These are phyloP conservation scores for Brachionus manjavacas DNA, from an alignment of 1,140 invertebrate species.

Conservation along the genomic window DNA sequence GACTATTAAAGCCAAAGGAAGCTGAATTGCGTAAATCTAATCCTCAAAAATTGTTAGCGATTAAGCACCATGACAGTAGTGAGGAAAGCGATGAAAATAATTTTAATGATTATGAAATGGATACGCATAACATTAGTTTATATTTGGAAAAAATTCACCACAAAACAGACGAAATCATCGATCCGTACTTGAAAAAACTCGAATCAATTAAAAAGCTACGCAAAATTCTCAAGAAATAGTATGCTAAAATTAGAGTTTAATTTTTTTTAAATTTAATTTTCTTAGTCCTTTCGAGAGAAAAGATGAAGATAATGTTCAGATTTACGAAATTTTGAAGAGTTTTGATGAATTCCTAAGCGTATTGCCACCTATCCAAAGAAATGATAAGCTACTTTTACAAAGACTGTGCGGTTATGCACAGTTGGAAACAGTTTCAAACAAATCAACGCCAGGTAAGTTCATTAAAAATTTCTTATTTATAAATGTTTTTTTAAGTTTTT, in stretches of 20 bases:
- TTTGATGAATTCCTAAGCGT: constrained; percentile 49
- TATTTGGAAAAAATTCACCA: constrained; percentile 48
- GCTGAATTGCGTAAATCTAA: not conserved
- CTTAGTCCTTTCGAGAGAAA: constrained; percentile 50
- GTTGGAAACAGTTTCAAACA: not conserved
- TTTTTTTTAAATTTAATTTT: not conserved
- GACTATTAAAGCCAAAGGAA: not conserved
- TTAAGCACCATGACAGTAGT: constrained; percentile 8
- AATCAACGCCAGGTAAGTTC: not conserved
- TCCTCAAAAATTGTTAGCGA: not conserved
- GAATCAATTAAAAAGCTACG: constrained; percentile 50
- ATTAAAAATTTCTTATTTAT: not conserved
- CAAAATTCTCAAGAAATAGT: constrained; percentile 51
- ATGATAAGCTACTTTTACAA: not conserved
- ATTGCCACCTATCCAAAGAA: constrained; percentile 48
- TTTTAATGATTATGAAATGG: constrained; percentile 43
- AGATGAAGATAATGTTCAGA: constrained; percentile 51
- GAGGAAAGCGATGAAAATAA: not conserved
- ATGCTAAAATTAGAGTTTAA: not conserved
- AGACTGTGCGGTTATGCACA: not conserved
- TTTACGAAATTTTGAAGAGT: constrained; percentile 50
- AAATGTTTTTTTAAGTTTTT: constrained; percentile 48
- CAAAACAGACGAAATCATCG: constrained; percentile 49
- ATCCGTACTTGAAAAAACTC: constrained; percentile 46
- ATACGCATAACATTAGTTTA: constrained; percentile 51